phyloP scores from a whole-genome alignment of 2,797 vertebrate genomes.

The Coluber constrictor region DNA sequence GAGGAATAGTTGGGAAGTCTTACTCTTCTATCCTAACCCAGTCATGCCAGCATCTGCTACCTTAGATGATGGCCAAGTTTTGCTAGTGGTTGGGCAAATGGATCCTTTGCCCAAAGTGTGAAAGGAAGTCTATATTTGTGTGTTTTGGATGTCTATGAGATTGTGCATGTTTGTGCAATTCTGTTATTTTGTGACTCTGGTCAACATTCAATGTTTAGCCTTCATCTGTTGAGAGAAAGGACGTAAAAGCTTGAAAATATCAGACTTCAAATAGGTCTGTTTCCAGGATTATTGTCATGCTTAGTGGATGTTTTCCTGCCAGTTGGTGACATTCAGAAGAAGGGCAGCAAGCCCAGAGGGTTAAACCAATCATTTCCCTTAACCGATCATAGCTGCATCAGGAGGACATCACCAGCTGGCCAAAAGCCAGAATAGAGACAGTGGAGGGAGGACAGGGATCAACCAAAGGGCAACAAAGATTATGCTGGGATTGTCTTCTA shows the following conservation, averaged over 20 bases:
- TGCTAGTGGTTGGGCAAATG: not conserved
- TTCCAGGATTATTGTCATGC: not conserved
- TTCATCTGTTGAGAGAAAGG: not conserved
- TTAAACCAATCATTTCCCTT: not conserved
- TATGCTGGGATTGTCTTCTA: not conserved
- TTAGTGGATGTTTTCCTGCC: not conserved
- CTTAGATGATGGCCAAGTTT: not conserved
- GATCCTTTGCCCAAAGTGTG: not conserved
- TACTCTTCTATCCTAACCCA: not conserved
- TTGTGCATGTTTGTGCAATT: not conserved
- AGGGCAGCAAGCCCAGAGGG: not conserved
- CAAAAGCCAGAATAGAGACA: not conserved
- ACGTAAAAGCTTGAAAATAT: not conserved
- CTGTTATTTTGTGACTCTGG: not conserved
- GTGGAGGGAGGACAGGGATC: not conserved
- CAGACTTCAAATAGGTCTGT: not conserved
- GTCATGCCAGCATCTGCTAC: not conserved
- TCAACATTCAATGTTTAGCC: not conserved
- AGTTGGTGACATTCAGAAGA: not conserved
- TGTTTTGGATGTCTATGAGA: not conserved
- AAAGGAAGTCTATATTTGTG: not conserved
- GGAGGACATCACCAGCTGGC: not conserved
- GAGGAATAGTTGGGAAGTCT: not conserved
- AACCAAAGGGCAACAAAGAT: not conserved
- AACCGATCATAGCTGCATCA: not conserved